phyloP scores from a whole-genome alignment of 2,888 invertebrate species.

The Himalopsyche japonica region DNA sequence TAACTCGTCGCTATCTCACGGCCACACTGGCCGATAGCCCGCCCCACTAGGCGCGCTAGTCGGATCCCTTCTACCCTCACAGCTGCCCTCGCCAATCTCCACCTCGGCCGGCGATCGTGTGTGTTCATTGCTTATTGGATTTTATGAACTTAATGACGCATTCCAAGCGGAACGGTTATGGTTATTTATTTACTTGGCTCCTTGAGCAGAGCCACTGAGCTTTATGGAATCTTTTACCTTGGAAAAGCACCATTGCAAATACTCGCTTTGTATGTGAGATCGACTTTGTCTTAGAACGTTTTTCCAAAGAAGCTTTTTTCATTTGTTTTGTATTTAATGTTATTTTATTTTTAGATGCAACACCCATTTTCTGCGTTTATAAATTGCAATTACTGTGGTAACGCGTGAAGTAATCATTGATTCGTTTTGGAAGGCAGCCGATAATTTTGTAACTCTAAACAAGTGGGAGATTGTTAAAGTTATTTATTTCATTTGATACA shows the following conservation, averaged over 20 bases:
- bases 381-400: too few relatives aligned
- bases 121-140: slow-evolving; percentile 38
- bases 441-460: too few relatives aligned
- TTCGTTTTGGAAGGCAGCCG: too few relatives aligned
- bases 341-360: too few relatives aligned
- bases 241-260: neutral
- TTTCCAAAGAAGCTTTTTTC: too few relatives aligned
- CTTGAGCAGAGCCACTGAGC: neutral
- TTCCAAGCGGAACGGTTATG: slow-evolving; percentile 29
- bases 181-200: slow-evolving; percentile 17
- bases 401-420: too few relatives aligned
- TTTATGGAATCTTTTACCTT: neutral
- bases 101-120: slow-evolving; percentile 8
- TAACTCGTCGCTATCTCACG: slow-evolving; percentile 30
- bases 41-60: neutral
- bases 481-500: too few relatives aligned
- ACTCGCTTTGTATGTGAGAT: neutral
- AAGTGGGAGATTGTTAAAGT: too few relatives aligned
- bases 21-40: slow-evolving; percentile 13
- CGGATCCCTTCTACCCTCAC: neutral
- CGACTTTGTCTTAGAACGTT: neutral
- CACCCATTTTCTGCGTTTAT: too few relatives aligned
- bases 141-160: slow-evolving; percentile 40
- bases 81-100: neutral
- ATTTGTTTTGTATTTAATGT: too few relatives aligned